These are phyloP conservation scores for Nomada flava DNA, from an alignment of 2,888 invertebrate genomes.

Conservation along the genomic window DNA sequence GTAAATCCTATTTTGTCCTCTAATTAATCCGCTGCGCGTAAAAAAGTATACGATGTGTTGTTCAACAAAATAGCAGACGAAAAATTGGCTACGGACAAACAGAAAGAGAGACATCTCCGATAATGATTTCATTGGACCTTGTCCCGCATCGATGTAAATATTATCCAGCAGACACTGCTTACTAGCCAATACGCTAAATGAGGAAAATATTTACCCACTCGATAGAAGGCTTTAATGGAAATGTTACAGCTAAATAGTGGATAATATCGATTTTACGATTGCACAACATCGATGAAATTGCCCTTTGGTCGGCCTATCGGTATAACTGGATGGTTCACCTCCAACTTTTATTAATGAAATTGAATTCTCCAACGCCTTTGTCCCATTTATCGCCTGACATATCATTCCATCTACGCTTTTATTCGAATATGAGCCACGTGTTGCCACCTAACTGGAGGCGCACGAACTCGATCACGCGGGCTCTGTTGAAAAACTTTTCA, in stretches of 20 bases:
- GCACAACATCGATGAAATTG: constrained; percentile 19
- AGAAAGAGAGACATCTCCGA: constrained; percentile 53
- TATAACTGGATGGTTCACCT: neutral
- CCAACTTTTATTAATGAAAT: constrained; percentile 3
- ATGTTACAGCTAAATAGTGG: constrained; percentile 31
- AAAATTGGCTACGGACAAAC: constrained; percentile 60
- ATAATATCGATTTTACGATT: constrained; percentile 32
- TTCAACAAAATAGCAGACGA: constrained; percentile 39
- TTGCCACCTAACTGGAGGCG: constrained; percentile 50
- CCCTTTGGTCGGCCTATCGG: neutral
- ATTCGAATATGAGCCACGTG: constrained; percentile 27
- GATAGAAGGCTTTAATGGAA: constrained; percentile 43
- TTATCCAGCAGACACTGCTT: constrained; percentile 52
- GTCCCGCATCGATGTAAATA: constrained; percentile 57
- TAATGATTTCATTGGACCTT: constrained; percentile 64
- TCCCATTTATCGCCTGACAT: neutral
- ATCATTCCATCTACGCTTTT: too few relatives aligned
- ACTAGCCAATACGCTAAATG: constrained; percentile 33
- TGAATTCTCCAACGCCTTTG: neutral
- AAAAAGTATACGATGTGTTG: constrained; percentile 31
- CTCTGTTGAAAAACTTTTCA: constrained; percentile 46
- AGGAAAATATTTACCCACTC: constrained; percentile 56
- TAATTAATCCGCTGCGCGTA: neutral
- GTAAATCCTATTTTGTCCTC: constrained; percentile 10
- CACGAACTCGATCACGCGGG: neutral